Evolutionary conservation across 2,888 invertebrate genomes (phyloP), one percentile per base, ranked within the genome.

Genomic region (Lycia hirtaria): DNA sequence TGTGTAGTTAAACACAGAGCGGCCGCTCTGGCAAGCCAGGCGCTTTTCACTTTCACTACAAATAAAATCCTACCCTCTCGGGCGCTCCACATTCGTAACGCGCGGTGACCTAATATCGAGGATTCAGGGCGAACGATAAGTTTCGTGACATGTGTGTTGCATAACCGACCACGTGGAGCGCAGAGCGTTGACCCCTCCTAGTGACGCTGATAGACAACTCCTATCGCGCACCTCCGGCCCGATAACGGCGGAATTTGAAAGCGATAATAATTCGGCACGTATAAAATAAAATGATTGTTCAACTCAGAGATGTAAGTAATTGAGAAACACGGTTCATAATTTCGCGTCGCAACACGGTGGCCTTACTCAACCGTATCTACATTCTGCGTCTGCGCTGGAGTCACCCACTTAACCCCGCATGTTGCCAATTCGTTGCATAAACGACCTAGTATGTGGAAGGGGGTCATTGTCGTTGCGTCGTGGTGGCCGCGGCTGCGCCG

Each of bases 401-500:
- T 83, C 81, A 82, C 81, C 83, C 78, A 86, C 82, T 84, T 83
- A 74, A 73, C 72, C 65, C 67, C 73, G 75, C 66, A 71, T 71
- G 78, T 80, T 81, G 81, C 80, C 81, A 85, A 85, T 82, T 84
- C 73, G 77, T 90, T 91, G 88, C 90, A 89, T 87, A 87, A 90
- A 88, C 85, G 87, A 83, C 87, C 88, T 83, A 86, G 83, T 83
- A 81, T 50, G 81, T 81, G 82, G 78, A 88, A 88, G 83, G 81
- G 83, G 90, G 91, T 90, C 90, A 90, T 88, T 90, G 89, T 83
- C 91, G 82, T 75, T 80, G 81, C 78, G 78, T 79, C 74, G 74
- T 69, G 76, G 76, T 68, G 69, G 67, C 63, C 66, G 73, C 53
- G 71, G 2, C 12, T 20, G 1, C 38, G 19, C 12, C 76, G 71